Conservation (phyloP, 2,888 invertebrate genomes). For the Coenonympha glycerion region DNA sequence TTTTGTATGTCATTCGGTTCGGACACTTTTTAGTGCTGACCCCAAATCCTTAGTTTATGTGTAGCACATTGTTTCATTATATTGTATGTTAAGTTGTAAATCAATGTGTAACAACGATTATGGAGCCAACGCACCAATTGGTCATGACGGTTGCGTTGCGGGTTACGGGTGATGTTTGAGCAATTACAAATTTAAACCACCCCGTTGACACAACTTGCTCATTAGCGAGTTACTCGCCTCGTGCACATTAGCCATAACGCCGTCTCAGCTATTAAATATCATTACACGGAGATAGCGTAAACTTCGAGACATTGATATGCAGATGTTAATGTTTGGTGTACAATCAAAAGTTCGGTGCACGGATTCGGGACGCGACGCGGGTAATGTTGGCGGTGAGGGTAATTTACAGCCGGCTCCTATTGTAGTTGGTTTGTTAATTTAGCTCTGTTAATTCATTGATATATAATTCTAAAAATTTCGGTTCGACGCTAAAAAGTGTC, state of each 20-base stretch:
- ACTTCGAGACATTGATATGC: constrained; percentile 51
- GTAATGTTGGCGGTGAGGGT: not conserved
- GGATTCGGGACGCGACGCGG: constrained; percentile 24
- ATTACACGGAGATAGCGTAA: constrained; percentile 44
- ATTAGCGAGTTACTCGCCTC: not conserved
- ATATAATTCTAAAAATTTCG: not conserved
- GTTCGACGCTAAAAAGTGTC: not conserved
- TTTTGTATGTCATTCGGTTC: no score
- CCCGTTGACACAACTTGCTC: no score
- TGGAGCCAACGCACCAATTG: no score
- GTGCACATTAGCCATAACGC: not conserved
- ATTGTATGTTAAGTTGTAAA: no score
- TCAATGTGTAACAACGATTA: no score
- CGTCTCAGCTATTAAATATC: constrained; percentile 50
- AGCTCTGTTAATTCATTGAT: constrained; percentile 5
- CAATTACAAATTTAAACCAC: no score
- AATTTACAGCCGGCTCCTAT: not conserved
- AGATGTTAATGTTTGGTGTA: constrained; percentile 38
- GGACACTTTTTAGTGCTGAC: no score
- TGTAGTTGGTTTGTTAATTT: not conserved
- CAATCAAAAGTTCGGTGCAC: constrained; percentile 25
- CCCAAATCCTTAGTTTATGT: no score
- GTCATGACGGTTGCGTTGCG: no score
- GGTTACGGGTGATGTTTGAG: no score
- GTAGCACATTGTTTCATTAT: no score